A percentile compares a stretch with the other conserved stretches of the same genome.
Conservation (phyloP, 2,888 invertebrate genomes). For the Melanchra persicariae region DNA sequence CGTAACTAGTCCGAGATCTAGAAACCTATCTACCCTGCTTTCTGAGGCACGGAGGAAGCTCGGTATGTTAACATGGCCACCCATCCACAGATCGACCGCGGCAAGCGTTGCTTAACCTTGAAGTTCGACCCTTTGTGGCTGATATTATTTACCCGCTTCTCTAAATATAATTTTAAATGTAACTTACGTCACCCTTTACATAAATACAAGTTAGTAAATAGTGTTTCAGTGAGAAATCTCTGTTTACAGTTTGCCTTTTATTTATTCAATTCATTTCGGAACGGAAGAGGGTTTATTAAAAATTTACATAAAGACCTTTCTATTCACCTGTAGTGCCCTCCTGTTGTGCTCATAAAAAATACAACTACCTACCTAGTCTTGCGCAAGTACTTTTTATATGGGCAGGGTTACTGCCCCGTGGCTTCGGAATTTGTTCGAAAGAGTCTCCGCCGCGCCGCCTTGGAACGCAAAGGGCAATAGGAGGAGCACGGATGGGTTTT, state of each 20-base stretch:
- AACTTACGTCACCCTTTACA: not conserved
- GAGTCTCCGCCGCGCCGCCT: no score
- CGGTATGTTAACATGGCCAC: no score
- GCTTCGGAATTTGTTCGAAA: no score
- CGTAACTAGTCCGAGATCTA: no score
- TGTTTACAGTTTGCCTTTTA: conserved; percentile 55
- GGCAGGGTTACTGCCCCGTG: not conserved
- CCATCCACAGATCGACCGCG: no score
- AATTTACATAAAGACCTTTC: conserved; percentile 70
- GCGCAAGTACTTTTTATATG: conserved; percentile 10
- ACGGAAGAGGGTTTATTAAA: conserved; percentile 69
- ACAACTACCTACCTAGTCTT: conserved; percentile 55
- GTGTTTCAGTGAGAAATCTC: conserved; percentile 48
- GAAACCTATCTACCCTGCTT: no score
- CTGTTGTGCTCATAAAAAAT: conserved; percentile 68
- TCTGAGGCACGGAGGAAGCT: no score
- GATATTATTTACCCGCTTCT: not conserved
- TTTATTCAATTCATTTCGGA: conserved; percentile 72
- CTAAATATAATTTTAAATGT: conserved; percentile 9
- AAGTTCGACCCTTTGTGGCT: no score
- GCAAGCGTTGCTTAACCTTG: no score
- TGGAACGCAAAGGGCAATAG: no score
- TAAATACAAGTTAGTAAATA: conserved; percentile 40
- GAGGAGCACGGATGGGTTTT: no score
- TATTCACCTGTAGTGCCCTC: conserved; percentile 64